Evolutionary conservation across 2,888 invertebrate species (phyloP).

Genomic region (Ligdia adustata): DNA sequence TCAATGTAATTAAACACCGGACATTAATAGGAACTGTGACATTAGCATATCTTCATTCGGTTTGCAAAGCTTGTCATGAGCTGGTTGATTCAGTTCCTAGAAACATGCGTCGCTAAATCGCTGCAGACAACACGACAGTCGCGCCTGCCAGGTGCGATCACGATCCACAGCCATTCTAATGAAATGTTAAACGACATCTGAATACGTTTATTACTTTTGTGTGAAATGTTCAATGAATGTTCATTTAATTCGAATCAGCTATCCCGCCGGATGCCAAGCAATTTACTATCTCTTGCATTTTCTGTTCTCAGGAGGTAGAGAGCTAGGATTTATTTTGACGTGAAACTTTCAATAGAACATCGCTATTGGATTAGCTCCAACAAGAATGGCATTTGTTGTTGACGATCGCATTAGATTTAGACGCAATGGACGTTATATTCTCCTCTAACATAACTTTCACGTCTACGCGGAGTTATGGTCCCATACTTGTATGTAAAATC

Average conservation of each 20-base stretch:
- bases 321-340: slow-evolving; percentile 10
- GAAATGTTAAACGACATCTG: slow-evolving; percentile 37
- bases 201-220: slow-evolving; percentile 46
- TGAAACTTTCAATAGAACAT: slow-evolving; percentile 17
- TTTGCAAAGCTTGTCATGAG: slow-evolving; percentile 55
- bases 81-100: slow-evolving; percentile 63
- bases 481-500: slow-evolving; percentile 18
- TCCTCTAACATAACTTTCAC: slow-evolving; percentile 33
- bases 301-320: not conserved
- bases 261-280: slow-evolving; percentile 7
- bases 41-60: slow-evolving; percentile 67
- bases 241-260: slow-evolving; percentile 8
- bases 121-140: slow-evolving; percentile 58
- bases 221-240: slow-evolving; percentile 17
- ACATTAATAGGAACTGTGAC: slow-evolving; percentile 64
- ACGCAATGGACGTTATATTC: slow-evolving; percentile 30
- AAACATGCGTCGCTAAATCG: slow-evolving; percentile 56
- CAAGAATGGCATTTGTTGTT: slow-evolving; percentile 40
- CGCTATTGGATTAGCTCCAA: slow-evolving; percentile 42
- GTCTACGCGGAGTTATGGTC: slow-evolving; percentile 26
- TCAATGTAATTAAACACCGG: slow-evolving; percentile 59
- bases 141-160: slow-evolving; percentile 62
- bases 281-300: slow-evolving; percentile 7
- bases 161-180: slow-evolving; percentile 43
- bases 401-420: slow-evolving; percentile 32